Base-by-base conservation (phyloP, 2,797 vertebrate species). In the Peromyscus aztecus region DNA sequence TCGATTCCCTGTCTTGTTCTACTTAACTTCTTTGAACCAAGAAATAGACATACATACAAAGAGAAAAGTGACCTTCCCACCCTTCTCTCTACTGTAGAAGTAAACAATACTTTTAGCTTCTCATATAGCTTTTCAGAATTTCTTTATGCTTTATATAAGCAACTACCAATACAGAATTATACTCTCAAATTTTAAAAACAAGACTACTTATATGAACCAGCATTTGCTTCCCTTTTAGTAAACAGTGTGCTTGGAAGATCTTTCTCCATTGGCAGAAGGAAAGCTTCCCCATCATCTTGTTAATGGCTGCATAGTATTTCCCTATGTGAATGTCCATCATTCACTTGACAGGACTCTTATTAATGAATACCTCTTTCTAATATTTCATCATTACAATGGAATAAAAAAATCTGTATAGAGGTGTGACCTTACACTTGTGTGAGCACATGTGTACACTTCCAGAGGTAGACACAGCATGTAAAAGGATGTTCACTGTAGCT, bases 61-160 rank as follows among this genome's bases (percentile, higher is more conserved):
- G 40, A 59, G n/a, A 27, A 59, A 90, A 81, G n/a, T n/a, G 4
- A 16, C 40, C 61, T 9, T 71, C 10, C 29, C 1, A 67, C 24
- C 55, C 57, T 46, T 24, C 6, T 84, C 75, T 90, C 49, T 59
- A 75, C 0, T 49, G 11, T 69, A 29, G 19, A 21, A 57, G 94
- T 17, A 89, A 92, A 93, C 2, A 59, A 59, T 59, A 89, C 23
- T 86, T 90, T 95, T 21, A 73, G 78, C 92, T 96, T 63, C 55
- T 91, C 71, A 73, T 3, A 6, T 9, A 61, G 37, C 29, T 31
- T 95, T 95, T 71, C 19, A 90, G 49, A 76, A 69, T 76, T 80
- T 81, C 34, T 37, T 91, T 84, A 37, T 12, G 37, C 1, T 40
- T 87, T 84, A 55, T n/a, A 67, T 12, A 76, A 83, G 49, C 31